phyloP scores from a whole-genome alignment of 64 coral and sea anemone genomes.

The Stylophora pistillata region DNA sequence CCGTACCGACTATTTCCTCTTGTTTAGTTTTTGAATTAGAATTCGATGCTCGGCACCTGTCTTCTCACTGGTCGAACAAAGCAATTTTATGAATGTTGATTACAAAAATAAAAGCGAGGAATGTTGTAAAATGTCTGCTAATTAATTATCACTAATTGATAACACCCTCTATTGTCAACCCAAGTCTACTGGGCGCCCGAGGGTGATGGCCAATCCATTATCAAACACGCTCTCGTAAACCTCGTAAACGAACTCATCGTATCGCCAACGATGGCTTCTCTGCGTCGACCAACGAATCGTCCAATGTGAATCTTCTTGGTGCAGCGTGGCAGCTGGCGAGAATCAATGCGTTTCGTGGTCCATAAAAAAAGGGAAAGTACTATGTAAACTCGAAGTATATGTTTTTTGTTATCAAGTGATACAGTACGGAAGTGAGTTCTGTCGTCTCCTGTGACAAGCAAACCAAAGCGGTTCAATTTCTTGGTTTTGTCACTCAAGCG shows the following conservation, averaged over 20 bases:
- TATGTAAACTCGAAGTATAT: conserved; percentile 68
- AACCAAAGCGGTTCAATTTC: conserved; percentile 62
- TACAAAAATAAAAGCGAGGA: conserved; percentile 84
- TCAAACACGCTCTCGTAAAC: conserved; percentile 34
- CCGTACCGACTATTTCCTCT: background rate
- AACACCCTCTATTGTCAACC: conserved; percentile 90
- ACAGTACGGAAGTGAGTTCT: conserved; percentile 76
- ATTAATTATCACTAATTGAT: conserved; percentile 99
- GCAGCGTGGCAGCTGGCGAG: conserved; percentile 2
- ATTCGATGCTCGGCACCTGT: conserved; percentile 76
- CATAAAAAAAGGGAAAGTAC: conserved; percentile 3
- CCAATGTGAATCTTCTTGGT: background rate
- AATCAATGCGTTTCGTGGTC: conserved; percentile 42
- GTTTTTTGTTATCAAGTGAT: conserved; percentile 94
- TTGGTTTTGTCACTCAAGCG: conserved; percentile 87
- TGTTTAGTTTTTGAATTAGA: conserved; percentile 47
- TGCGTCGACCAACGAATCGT: conserved; percentile 15
- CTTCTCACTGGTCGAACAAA: conserved; percentile 73
- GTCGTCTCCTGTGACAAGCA: conserved; percentile 77
- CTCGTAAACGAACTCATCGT: conserved; percentile 38
- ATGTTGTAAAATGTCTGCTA: conserved; percentile 99
- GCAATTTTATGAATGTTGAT: conserved; percentile 87
- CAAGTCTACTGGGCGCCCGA: conserved; percentile 70
- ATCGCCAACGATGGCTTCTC: background rate
- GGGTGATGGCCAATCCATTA: conserved; percentile 54